phyloP scores from a whole-genome alignment of 2,113 vertebrate species.

The Vanacampus margaritifer region DNA sequence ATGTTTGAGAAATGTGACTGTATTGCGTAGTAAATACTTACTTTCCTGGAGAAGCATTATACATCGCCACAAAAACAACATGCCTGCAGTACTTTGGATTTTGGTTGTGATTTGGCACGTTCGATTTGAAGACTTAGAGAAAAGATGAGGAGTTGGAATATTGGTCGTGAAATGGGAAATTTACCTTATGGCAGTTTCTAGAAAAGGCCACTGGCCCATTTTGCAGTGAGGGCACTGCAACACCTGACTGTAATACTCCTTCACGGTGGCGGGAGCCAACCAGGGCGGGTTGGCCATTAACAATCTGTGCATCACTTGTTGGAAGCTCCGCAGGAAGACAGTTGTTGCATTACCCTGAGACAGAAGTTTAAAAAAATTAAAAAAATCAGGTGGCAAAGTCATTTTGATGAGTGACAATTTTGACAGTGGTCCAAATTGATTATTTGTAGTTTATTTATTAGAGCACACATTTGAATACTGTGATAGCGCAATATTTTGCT shows the following conservation, averaged over 20 bases:
- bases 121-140: no score
- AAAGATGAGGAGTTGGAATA: neutral
- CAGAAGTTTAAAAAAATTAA: constrained; percentile 30
- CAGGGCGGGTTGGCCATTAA: constrained; percentile 83
- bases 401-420: neutral
- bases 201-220: constrained; percentile 79
- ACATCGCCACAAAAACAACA: no score
- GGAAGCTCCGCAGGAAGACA: constrained; percentile 70
- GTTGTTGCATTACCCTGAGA: constrained; percentile 76
- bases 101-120: no score
- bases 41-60: no score
- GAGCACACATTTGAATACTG: no score
- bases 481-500: no score
- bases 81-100: no score
- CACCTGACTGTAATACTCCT: constrained; percentile 79
- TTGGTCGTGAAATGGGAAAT: neutral
- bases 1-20: no score
- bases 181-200: constrained; percentile 86
- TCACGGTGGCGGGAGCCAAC: constrained; percentile 69
- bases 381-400: neutral
- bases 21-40: no score
- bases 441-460: no score
- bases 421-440: neutral
- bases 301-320: constrained; percentile 73
- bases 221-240: constrained; percentile 90